Evolutionary conservation across 1,140 invertebrate species (phyloP).

Genomic region (Triops longicaudatus): DNA sequence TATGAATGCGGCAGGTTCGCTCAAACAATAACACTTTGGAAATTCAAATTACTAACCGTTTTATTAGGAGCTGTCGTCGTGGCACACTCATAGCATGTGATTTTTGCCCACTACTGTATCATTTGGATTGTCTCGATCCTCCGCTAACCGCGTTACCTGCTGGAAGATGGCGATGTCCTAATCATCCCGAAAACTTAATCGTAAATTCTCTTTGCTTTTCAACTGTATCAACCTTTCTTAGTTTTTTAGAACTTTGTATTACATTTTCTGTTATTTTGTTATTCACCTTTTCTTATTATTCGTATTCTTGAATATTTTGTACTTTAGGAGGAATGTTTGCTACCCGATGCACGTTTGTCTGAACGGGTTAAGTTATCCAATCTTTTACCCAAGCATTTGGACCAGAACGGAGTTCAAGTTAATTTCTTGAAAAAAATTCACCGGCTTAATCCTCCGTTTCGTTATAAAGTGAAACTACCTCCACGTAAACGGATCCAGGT

Average conservation of each 20-base stretch:
- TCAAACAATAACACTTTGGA: slow-evolving; percentile 14
- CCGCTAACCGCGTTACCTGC: slow-evolving; percentile 77
- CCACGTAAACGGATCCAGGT: slow-evolving; percentile 24
- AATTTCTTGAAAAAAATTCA: slow-evolving; percentile 74
- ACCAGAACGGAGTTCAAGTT: slow-evolving; percentile 74
- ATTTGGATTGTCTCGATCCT: slow-evolving; percentile 87
- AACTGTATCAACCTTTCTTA: slow-evolving; percentile 58
- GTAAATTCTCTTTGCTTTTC: slow-evolving; percentile 45
- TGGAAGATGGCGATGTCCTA: slow-evolving; percentile 92
- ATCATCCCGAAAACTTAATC: slow-evolving; percentile 82
- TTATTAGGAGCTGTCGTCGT: slow-evolving; percentile 60
- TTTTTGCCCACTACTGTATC: slow-evolving; percentile 81
- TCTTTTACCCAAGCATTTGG: slow-evolving; percentile 52
- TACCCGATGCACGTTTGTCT: slow-evolving; percentile 67
- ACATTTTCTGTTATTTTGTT: too few relatives aligned
- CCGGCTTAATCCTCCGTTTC: slow-evolving; percentile 61
- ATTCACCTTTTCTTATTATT: too few relatives aligned
- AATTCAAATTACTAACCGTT: neutral
- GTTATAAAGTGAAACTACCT: slow-evolving; percentile 42
- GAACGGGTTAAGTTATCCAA: slow-evolving; percentile 80
- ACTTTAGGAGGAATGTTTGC: slow-evolving; percentile 38
- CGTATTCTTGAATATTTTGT: too few relatives aligned
- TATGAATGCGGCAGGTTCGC: slow-evolving; percentile 60
- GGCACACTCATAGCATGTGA: slow-evolving; percentile 83
- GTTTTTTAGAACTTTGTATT: too few relatives aligned